These are phyloP conservation scores for Oryzias woworae DNA, from an alignment of 2,113 vertebrate genomes.

Conservation along the genomic window DNA sequence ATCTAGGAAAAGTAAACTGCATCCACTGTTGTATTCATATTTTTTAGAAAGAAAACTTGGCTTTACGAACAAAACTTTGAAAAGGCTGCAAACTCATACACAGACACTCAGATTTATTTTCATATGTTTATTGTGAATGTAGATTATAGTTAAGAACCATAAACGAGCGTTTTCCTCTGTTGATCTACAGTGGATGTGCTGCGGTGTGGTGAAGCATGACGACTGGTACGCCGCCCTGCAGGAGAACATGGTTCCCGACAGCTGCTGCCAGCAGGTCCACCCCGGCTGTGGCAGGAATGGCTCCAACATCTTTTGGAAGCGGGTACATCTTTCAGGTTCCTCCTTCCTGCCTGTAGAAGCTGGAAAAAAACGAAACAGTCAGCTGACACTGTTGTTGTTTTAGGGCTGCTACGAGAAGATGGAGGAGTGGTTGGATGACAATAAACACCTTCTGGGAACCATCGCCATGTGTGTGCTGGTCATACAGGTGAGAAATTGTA, in stretches of 20 bases:
- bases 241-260: conserved; percentile 87
- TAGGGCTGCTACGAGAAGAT: conserved; percentile 95
- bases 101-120: too few relatives aligned
- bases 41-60: too few relatives aligned
- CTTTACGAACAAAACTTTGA: too few relatives aligned
- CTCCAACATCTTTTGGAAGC: conserved; percentile 86
- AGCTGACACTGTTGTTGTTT: conserved; percentile 1
- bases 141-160: too few relatives aligned
- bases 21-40: too few relatives aligned
- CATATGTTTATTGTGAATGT: too few relatives aligned
- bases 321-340: conserved; percentile 68
- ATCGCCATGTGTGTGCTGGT: conserved; percentile 93
- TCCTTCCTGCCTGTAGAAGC: too few relatives aligned
- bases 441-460: conserved; percentile 92
- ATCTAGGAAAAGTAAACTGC: too few relatives aligned
- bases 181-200: conserved; percentile 87
- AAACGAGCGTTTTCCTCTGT: not conserved
- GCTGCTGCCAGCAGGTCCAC: conserved; percentile 88
- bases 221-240: conserved; percentile 91
- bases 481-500: conserved; percentile 80
- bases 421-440: conserved; percentile 91
- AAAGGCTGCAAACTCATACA: too few relatives aligned
- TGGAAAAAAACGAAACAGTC: too few relatives aligned
- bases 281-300: conserved; percentile 87
- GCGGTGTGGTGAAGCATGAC: conserved; percentile 85